These are phyloP conservation scores for Metaphire vulgaris DNA, from an alignment of 1,140 invertebrate genomes.

Conservation along the genomic window DNA sequence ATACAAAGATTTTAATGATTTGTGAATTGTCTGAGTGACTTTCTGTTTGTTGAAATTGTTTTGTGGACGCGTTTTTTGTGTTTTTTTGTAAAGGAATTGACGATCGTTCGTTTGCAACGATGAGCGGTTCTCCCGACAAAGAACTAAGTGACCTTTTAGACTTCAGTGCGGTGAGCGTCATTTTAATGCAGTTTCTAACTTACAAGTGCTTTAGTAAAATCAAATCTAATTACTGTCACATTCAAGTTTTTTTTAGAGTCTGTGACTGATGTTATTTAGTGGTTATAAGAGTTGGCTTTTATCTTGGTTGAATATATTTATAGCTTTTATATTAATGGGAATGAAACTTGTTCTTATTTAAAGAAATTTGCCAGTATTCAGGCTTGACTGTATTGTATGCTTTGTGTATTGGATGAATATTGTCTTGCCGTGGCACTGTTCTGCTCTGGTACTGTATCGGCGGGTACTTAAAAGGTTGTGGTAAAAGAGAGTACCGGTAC, in stretches of 20 bases:
- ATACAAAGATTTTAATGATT: background rate
- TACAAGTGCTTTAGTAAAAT: too few relatives aligned
- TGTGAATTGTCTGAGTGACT: background rate
- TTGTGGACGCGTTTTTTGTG: background rate
- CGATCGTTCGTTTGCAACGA: too few relatives aligned
- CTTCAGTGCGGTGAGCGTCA: constrained; percentile 45
- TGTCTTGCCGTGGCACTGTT: too few relatives aligned
- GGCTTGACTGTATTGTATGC: too few relatives aligned
- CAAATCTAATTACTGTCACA: background rate
- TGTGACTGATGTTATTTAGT: background rate
- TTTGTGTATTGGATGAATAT: too few relatives aligned
- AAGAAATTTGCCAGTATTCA: too few relatives aligned
- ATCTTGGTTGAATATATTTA: background rate
- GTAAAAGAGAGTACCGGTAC: too few relatives aligned
- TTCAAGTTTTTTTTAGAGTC: background rate
- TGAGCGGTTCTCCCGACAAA: constrained; percentile 35
- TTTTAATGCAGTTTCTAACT: constrained; percentile 1
- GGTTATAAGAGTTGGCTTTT: background rate
- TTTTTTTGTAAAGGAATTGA: too few relatives aligned
- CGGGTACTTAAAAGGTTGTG: too few relatives aligned
- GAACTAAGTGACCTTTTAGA: constrained; percentile 47
- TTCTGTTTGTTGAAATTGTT: background rate
- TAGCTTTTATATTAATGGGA: too few relatives aligned
- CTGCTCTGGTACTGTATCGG: too few relatives aligned
- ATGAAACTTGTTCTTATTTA: too few relatives aligned